phyloP scores from a whole-genome alignment of 2,797 vertebrate genomes.

The Trachurus trachurus region DNA sequence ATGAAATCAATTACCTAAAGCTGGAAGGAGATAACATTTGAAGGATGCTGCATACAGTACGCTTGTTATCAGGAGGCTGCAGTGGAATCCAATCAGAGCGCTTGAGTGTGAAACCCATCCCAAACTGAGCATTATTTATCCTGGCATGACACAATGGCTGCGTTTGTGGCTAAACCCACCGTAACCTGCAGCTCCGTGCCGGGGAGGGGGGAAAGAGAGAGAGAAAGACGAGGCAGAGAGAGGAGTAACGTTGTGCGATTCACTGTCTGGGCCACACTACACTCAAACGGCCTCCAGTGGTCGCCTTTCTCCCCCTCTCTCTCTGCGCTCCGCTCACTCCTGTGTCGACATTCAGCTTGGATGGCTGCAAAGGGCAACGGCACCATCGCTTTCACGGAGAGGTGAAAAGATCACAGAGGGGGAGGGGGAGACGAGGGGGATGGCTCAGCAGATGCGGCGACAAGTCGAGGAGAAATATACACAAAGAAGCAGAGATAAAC shows the following conservation, averaged over 20 bases:
- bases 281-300: background rate
- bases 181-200: slow-evolving; percentile 14
- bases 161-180: slow-evolving; percentile 37
- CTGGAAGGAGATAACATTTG: slow-evolving; percentile 39
- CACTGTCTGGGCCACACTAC: slow-evolving; percentile 7
- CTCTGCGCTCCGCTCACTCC: background rate
- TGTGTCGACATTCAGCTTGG: background rate
- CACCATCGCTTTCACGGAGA: slow-evolving; percentile 1
- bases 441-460: background rate
- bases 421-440: too few relatives aligned
- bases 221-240: background rate
- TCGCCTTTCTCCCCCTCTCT: background rate
- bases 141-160: slow-evolving; percentile 34
- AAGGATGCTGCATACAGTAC: slow-evolving; percentile 42
- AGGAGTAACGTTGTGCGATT: slow-evolving; percentile 1
- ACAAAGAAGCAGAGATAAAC: background rate
- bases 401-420: background rate
- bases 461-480: background rate
- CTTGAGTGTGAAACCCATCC: slow-evolving; percentile 67
- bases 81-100: slow-evolving; percentile 59
- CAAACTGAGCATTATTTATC: slow-evolving; percentile 54
- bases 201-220: background rate
- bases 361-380: slow-evolving; percentile 9
- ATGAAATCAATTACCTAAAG: slow-evolving; percentile 57
- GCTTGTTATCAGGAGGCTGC: slow-evolving; percentile 58